Base-by-base conservation (phyloP, 2,797 vertebrate species). In the Glossophaga mutica region DNA sequence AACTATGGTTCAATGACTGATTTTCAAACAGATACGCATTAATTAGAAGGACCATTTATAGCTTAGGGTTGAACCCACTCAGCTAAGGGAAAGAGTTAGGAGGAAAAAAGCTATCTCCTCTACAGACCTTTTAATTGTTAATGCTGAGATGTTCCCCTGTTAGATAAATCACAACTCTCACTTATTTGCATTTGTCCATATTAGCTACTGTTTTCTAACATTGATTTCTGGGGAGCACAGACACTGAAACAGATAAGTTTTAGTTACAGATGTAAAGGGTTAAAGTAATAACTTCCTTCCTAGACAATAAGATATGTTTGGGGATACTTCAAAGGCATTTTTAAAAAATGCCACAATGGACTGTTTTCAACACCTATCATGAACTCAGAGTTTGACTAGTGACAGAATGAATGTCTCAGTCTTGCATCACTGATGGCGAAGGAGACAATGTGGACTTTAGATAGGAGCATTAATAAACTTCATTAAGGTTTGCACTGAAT, bases 121-220 rank as follows among this genome's bases (percentile, higher is more conserved):
- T 86, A 76, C 71, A 90, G 96, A 96, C 68, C 96, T 97, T 98
- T 97, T 98, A 98, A 98, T 98, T 98, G 98, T 97, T 98, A 98
- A 98, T 98, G 92, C 91, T 92, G 94, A 97, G 95, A 79, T 90
- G 93, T 94, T 94, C 79, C 92, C 77, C 0, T 0, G 89, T 87
- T 97, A 98, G 97, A 98, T 98, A 98, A 98, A 98, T 98, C 97
- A 98, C 96, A 97, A 93, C 93, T 98, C 96, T 97, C 96, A 97
- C 97, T 98, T 98, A 97, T 98, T 98, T 98, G 96, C 97, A 97
- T 98, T 98, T 97, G 96, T 94, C 92, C 93, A 96, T 96, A 98
- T 98, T 98, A 98, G 97, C 97, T 98, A 97, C 97, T 97, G 90
- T 89, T 98, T 98, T 98, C 97, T 98, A 98, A 98, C 97, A 98